Conservation (phyloP, 2,797 vertebrate genomes). For the Setipinna tenuifilis region DNA sequence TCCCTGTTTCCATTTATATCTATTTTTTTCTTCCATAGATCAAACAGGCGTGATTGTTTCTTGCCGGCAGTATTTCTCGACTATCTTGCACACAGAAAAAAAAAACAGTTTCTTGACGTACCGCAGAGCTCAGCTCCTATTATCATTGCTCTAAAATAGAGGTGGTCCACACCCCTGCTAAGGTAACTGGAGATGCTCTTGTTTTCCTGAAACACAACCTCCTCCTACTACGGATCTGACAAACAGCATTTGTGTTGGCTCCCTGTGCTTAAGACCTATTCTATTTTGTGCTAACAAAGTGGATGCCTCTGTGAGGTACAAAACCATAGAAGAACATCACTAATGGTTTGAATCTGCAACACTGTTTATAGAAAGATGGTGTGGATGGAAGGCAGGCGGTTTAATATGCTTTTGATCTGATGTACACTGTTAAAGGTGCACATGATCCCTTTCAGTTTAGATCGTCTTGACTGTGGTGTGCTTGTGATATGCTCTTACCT, state of each 20-base stretch:
- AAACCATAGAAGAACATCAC: not conserved
- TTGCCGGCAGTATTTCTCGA: not conserved
- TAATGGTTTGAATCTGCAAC: not conserved
- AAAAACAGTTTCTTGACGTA: constrained; percentile 19
- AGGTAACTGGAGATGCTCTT: constrained; percentile 59
- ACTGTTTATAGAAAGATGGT: not conserved
- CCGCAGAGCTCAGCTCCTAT: constrained; percentile 40
- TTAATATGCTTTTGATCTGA: not conserved
- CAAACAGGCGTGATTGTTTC: not conserved
- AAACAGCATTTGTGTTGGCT: constrained; percentile 28
- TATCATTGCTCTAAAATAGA: constrained; percentile 43
- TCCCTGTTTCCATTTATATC: constrained; percentile 18
- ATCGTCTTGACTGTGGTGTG: not conserved
- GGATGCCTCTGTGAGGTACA: not conserved
- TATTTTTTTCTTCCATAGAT: not conserved
- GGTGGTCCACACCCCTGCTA: constrained; percentile 52
- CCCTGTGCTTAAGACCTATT: not conserved
- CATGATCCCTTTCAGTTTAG: not conserved
- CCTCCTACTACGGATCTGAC: constrained; percentile 26
- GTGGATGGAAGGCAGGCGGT: not conserved
- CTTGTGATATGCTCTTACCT: not conserved
- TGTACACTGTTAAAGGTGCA: not conserved
- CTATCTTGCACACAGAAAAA: not conserved
- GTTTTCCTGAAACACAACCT: constrained; percentile 48
- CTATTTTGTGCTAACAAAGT: not conserved